Conservation (phyloP, 2,888 invertebrate species). For the Prenolepis imparis region DNA sequence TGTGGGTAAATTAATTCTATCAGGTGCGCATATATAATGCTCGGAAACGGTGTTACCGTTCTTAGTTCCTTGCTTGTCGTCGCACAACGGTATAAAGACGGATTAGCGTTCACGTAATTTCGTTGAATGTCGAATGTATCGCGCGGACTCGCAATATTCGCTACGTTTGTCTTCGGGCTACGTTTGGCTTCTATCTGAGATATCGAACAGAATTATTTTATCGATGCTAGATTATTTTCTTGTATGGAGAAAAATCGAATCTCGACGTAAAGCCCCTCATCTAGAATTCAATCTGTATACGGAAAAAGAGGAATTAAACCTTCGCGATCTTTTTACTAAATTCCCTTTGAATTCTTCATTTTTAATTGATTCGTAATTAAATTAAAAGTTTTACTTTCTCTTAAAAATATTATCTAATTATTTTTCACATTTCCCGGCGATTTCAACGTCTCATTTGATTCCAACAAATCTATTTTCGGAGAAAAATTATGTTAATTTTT, state of each 20-base stretch:
- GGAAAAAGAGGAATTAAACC: background rate
- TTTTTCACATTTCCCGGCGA: background rate
- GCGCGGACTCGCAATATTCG: conserved; percentile 10
- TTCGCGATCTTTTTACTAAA: background rate
- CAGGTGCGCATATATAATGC: conserved; percentile 52
- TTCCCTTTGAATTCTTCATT: background rate
- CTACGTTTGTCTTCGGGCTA: background rate
- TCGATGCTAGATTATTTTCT: conserved; percentile 27
- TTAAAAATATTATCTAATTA: background rate
- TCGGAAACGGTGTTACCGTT: conserved; percentile 41
- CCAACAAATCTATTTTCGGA: background rate
- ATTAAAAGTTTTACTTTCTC: background rate
- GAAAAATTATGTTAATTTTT: background rate
- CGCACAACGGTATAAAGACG: conserved; percentile 50
- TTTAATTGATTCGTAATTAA: background rate
- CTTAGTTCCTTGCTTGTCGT: conserved; percentile 34
- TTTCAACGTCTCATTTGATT: background rate
- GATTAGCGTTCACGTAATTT: conserved; percentile 56
- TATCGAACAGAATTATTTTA: background rate
- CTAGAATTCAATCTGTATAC: background rate
- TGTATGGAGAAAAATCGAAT: background rate
- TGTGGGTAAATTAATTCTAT: conserved; percentile 52
- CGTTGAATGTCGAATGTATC: conserved; percentile 29
- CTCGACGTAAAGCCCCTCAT: conserved; percentile 7
- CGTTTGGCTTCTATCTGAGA: too few relatives aligned